Percentiles rank a stretch among this genome's conserved stretches.
These are phyloP conservation scores for Apodemus sylvaticus DNA, from an alignment of 2,113 vertebrate species.

Conservation along the genomic window DNA sequence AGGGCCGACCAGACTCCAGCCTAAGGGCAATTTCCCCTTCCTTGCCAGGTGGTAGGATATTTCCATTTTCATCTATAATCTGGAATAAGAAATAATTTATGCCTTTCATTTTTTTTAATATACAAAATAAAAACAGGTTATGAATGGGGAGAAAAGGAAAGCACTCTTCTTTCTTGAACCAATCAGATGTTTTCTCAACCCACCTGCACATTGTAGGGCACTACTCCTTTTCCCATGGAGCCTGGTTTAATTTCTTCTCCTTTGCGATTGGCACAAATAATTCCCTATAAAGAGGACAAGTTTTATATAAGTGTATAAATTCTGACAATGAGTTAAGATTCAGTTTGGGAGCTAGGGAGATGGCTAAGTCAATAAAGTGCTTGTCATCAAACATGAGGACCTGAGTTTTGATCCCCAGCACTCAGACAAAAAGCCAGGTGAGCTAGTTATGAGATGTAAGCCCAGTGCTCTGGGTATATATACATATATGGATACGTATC, in stretches of 20 bases:
- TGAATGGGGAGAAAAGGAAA: neutral
- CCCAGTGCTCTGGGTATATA: neutral
- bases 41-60: conserved; percentile 81
- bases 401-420: neutral
- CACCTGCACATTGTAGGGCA: conserved; percentile 87
- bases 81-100: conserved; percentile 70
- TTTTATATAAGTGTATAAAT: neutral
- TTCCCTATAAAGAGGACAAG: conserved; percentile 80
- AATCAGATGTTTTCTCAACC: conserved; percentile 30
- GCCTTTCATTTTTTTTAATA: conserved; percentile 7
- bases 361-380: neutral
- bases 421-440: neutral
- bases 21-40: conserved; percentile 88
- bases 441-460: neutral
- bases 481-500: too few species aligned
- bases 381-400: neutral
- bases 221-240: conserved; percentile 85
- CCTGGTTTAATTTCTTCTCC: conserved; percentile 89
- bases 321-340: neutral
- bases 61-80: conserved; percentile 87
- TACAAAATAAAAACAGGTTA: neutral
- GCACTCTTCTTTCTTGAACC: neutral
- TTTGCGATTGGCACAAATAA: conserved; percentile 87
- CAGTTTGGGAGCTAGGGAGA: neutral
- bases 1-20: conserved; percentile 81